A percentile compares a stretch with the other conserved stretches of the same genome.
These are phyloP conservation scores for zebrafish (Danio rerio) DNA, from an alignment of 2,113 vertebrate genomes.

Conservation along the genomic window DNA sequence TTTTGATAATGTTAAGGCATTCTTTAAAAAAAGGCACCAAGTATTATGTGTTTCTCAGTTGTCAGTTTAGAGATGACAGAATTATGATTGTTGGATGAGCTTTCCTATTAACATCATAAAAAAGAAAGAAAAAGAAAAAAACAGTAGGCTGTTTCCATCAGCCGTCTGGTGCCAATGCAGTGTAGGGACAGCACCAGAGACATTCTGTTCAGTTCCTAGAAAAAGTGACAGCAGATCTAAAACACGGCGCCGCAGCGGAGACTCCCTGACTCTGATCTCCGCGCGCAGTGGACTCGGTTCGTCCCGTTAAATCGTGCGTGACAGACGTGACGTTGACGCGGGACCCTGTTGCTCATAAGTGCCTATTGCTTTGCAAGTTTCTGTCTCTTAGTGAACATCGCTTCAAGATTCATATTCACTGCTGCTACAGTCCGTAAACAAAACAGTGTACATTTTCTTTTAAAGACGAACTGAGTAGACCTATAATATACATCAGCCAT, in stretches of 20 bases:
- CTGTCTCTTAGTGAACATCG: not conserved
- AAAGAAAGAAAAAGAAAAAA: not conserved
- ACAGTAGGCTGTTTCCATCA: not conserved
- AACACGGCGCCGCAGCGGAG: not conserved
- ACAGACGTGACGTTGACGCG: conserved; percentile 14
- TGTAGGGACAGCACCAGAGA: not conserved
- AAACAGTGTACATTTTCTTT: not conserved
- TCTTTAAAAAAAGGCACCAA: no score
- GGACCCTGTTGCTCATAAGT: not conserved
- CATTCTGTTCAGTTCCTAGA: not conserved
- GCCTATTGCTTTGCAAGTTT: not conserved
- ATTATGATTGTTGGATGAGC: not conserved
- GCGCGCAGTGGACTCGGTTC: not conserved
- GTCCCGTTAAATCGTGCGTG: not conserved
- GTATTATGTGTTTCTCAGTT: no score
- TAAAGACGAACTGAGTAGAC: not conserved
- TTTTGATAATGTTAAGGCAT: no score
- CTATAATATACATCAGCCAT: not conserved
- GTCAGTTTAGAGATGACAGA: not conserved
- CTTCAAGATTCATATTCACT: not conserved
- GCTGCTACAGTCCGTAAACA: not conserved
- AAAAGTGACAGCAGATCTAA: conserved; percentile 4
- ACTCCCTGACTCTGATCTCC: not conserved
- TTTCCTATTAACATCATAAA: not conserved
- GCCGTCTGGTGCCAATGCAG: not conserved